Conservation (phyloP, 2,888 invertebrate species). For the Sisyra terminalis region DNA sequence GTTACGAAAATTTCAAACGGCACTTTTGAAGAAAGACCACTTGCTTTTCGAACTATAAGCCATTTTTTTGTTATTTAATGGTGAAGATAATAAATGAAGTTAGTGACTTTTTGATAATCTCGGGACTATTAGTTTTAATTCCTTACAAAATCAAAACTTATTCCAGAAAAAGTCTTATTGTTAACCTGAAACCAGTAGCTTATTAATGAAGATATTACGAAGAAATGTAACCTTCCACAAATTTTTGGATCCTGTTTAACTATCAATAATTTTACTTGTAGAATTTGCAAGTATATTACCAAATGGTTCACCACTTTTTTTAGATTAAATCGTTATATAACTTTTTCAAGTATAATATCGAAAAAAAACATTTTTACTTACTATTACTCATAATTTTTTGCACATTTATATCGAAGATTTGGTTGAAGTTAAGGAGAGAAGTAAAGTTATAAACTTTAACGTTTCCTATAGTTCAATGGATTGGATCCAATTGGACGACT, state of each 20-base stretch:
- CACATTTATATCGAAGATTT: conserved; percentile 65
- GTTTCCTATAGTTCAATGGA: conserved; percentile 59
- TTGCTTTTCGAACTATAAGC: no score
- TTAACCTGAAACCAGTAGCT: conserved; percentile 38
- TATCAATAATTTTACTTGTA: conserved; percentile 51
- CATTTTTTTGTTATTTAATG: no score
- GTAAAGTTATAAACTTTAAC: conserved; percentile 44
- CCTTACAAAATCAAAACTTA: no score
- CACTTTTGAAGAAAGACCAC: conserved; percentile 1
- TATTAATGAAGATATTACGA: no score
- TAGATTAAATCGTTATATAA: neutral
- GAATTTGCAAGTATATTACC: conserved; percentile 45
- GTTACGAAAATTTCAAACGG: no score
- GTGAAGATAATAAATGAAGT: no score
- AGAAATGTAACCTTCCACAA: conserved; percentile 57
- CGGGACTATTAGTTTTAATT: no score
- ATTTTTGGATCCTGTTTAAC: conserved; percentile 51
- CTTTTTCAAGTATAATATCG: conserved; percentile 34
- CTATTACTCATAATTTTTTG: conserved; percentile 68
- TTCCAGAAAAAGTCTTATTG: conserved; percentile 13
- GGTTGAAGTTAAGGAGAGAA: conserved; percentile 42
- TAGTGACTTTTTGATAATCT: no score
- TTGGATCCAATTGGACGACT: conserved; percentile 65
- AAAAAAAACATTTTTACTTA: conserved; percentile 59
- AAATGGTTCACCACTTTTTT: conserved; percentile 21